These are phyloP conservation scores for Drosophila paranaensis DNA, from an alignment of 2,888 invertebrate species.

Conservation along the genomic window DNA sequence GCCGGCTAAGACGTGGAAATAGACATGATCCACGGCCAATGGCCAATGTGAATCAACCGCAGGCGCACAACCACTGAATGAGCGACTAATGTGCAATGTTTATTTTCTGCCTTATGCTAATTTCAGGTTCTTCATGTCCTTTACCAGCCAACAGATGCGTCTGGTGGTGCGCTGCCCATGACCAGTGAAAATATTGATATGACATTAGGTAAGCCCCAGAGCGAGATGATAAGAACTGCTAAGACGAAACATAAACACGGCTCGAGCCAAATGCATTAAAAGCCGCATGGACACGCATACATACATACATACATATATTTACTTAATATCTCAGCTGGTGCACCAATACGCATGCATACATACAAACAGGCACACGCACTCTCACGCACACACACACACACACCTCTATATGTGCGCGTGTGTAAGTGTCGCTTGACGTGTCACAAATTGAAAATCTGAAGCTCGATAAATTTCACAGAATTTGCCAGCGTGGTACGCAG, in stretches of 20 bases:
- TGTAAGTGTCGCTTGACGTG: conserved; percentile 55
- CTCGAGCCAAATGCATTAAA: conserved; percentile 2
- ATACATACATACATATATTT: background rate
- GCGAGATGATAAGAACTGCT: conserved; percentile 1
- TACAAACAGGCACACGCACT: background rate
- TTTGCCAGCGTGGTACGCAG: conserved; percentile 46
- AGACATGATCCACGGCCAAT: background rate
- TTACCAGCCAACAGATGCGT: conserved; percentile 90
- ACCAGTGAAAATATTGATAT: conserved; percentile 93
- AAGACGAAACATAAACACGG: background rate
- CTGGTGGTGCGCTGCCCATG: conserved; percentile 92
- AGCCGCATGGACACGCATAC: conserved; percentile 17
- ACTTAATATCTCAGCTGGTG: conserved; percentile 42
- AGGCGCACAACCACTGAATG: too few species aligned
- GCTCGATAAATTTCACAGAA: conserved; percentile 39
- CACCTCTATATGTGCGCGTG: background rate
- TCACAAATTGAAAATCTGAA: conserved; percentile 46
- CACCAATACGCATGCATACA: conserved; percentile 19
- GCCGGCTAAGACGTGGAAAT: conserved; percentile 36
- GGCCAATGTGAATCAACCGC: background rate
- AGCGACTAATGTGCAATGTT: background rate
- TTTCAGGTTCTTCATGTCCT: conserved; percentile 85
- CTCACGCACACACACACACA: background rate
- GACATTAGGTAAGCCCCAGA: conserved; percentile 89
- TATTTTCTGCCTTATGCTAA: conserved; percentile 7